Percentiles rank a stretch among this genome's conserved stretches.
Conservation (phyloP, 2,797 vertebrate genomes). For the Aplochiton taeniatus region DNA sequence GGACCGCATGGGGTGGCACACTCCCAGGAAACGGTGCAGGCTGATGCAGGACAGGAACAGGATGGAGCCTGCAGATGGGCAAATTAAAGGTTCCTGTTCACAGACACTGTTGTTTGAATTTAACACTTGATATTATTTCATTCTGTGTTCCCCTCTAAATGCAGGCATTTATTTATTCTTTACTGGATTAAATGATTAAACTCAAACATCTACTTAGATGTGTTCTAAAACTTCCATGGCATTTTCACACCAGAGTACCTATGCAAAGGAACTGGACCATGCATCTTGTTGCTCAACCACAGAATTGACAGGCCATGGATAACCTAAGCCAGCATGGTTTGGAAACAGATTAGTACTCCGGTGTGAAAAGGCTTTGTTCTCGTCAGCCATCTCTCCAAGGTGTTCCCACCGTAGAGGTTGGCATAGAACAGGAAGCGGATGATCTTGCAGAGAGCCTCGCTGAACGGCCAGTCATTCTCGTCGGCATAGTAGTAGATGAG, state of each 20-base stretch:
- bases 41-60: conserved; percentile 96
- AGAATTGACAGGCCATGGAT: too few species aligned
- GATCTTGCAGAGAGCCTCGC: conserved; percentile 85
- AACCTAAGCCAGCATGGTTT: too few species aligned
- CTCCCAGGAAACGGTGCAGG: conserved; percentile 87
- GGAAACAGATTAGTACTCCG: too few species aligned
- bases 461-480: conserved; percentile 92
- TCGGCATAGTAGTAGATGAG: conserved; percentile 91
- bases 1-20: conserved; percentile 87
- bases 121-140: background rate
- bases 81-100: too few species aligned
- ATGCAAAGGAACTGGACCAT: background rate
- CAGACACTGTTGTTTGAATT: background rate
- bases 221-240: too few species aligned
- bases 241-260: background rate
- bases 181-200: too few species aligned
- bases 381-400: too few species aligned
- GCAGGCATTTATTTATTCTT: too few species aligned
- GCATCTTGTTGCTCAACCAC: too few species aligned
- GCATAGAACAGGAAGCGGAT: conserved; percentile 97
- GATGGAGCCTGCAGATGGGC: conserved; percentile 71
- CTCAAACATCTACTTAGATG: too few species aligned
- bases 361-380: too few species aligned
- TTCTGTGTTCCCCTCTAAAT: background rate
- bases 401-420: conserved; percentile 87